Evolutionary conservation across 2,888 invertebrate species (phyloP).

Genomic region (Drosophila meridionalis): DNA sequence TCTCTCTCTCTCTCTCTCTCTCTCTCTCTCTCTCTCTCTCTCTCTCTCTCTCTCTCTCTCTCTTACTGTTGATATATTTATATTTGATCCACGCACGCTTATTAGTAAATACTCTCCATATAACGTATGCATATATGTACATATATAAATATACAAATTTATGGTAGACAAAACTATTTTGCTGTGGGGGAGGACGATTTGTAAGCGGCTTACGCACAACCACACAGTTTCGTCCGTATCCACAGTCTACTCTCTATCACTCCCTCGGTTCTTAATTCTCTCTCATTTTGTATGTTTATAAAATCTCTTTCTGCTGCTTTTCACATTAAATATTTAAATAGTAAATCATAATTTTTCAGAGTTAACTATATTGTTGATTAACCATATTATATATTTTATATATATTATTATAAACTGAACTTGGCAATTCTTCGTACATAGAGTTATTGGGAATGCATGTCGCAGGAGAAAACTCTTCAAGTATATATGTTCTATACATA

Average conservation of each 20-base stretch:
- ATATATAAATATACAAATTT: conserved; percentile 20
- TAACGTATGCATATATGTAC: conserved; percentile 11
- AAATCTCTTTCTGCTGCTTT: neutral
- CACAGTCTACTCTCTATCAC: neutral
- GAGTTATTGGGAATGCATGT: no score
- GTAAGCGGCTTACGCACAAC: conserved; percentile 66
- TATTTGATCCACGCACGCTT: conserved; percentile 27
- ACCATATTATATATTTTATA: neutral
- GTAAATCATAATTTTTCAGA: neutral
- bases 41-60: neutral
- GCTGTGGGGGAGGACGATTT: conserved; percentile 21
- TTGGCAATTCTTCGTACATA: neutral
- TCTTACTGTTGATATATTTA: conserved; percentile 7
- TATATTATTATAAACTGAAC: neutral
- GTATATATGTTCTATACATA: neutral
- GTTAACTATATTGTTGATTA: neutral
- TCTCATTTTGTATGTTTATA: neutral
- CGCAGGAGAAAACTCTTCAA: no score
- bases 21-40: neutral
- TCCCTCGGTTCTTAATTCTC: neutral
- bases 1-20: neutral
- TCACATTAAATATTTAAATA: neutral
- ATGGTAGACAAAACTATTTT: conserved; percentile 42
- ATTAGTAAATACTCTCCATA: conserved; percentile 15
- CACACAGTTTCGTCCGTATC: neutral